Base-by-base conservation (phyloP, 2,113 vertebrate species). In the Vulpes ferrilata region DNA sequence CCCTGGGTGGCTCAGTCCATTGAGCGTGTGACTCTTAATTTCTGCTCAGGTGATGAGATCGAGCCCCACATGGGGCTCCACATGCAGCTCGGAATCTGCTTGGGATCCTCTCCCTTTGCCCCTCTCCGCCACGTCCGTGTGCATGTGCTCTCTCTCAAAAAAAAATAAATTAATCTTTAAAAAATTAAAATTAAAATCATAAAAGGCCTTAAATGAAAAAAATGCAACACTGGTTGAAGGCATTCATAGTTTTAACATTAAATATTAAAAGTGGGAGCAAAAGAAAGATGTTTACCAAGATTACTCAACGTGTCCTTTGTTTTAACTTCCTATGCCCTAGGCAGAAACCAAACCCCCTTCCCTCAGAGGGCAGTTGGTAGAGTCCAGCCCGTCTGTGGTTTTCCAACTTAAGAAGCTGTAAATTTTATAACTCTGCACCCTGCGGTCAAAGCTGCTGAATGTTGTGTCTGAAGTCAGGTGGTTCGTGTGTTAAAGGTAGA, bases 391-490 rank as follows among this genome's bases (percentile, higher is more conserved):
- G 67, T 90, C 97, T 98, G 98, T 98, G 98, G 98, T 98, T 99
- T 98, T 97, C 88, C 0, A 98, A 73, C 93, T 98, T 98, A 98
- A 98, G 98, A 96, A 98, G 98, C 98, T 99, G 98, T 99, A 99
- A 99, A 99, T 99, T 99, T 99, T 99, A 99, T 99, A 98, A 98
- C 98, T 93, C 57, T 96, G 95, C 87, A 97, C 98, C 98, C 98
- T 97, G 98, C 43, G 98, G 99, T 98, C 98, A 98, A 96, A 98
- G 98, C 98, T 98, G 98, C 98, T 98, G 98, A 98, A 98, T 98
- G 98, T 97, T 98, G 98, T 98, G 98, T 99, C 98, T 99, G 97
- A 98, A 99, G 98, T 99, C 98, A 99, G 99, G 98, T 99, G 99
- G 98, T 97, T 98, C 88, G 76, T 98, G 98, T 99, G 98, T 98